phyloP scores from a whole-genome alignment of 1,140 invertebrate species.

The Lerema accius region DNA sequence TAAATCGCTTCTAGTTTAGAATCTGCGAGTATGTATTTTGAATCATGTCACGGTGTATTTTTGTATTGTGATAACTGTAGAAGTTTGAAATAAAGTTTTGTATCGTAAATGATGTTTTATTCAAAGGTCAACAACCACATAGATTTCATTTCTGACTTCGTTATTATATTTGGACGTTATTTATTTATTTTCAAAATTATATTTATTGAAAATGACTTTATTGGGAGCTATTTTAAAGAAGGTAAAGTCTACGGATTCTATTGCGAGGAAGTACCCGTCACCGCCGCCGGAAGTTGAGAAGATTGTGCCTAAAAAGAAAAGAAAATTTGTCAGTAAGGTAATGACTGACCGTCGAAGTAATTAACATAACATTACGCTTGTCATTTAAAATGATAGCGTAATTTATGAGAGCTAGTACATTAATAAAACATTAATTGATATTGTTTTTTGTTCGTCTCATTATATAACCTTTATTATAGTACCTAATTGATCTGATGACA shows the following conservation, averaged over 20 bases:
- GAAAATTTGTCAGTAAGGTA: conserved; percentile 36
- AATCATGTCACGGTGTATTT: not conserved
- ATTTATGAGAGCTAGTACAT: too few relatives aligned
- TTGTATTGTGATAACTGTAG: conserved; percentile 22
- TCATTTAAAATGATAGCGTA: too few relatives aligned
- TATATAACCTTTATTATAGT: too few relatives aligned
- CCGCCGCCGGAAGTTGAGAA: conserved; percentile 51
- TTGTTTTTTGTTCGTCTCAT: too few relatives aligned
- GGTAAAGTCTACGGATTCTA: conserved; percentile 39
- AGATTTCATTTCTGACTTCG: conserved; percentile 20
- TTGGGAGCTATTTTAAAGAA: conserved; percentile 52
- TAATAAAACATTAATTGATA: too few relatives aligned
- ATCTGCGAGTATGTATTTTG: not conserved
- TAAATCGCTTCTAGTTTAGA: not conserved
- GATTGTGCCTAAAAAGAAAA: conserved; percentile 20
- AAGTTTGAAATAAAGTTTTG: conserved; percentile 21
- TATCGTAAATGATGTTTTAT: conserved; percentile 3
- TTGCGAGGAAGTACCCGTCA: conserved; percentile 43
- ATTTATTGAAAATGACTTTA: conserved; percentile 48
- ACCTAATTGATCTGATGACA: too few relatives aligned
- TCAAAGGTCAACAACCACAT: conserved; percentile 21
- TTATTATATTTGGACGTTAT: conserved; percentile 10
- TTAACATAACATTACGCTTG: too few relatives aligned
- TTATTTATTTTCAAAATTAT: conserved; percentile 19
- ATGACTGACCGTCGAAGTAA: not conserved